Conservation (phyloP, 1,140 invertebrate species). For the Lordiphosa mommai region DNA sequence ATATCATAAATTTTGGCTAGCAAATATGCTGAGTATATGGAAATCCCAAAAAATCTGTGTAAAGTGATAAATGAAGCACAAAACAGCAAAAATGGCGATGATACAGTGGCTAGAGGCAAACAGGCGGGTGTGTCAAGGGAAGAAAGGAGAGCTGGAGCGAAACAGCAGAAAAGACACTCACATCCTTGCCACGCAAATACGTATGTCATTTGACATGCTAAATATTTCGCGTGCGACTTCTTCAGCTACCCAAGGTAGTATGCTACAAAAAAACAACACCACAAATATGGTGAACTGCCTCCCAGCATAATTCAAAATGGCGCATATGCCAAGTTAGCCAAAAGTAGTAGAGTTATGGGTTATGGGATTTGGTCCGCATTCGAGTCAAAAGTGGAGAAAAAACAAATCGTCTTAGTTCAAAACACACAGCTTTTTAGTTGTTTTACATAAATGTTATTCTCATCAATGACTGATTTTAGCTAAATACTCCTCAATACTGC, state of each 20-base stretch:
- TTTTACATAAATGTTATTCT: too few relatives aligned
- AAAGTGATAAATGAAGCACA: slow-evolving; percentile 69
- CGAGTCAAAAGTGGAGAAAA: too few relatives aligned
- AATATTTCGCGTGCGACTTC: slow-evolving; percentile 62
- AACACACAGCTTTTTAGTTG: too few relatives aligned
- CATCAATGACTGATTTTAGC: too few relatives aligned
- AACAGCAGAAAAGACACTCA: slow-evolving; percentile 26
- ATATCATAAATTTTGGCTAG: slow-evolving; percentile 49
- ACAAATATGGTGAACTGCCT: too few relatives aligned
- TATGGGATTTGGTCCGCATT: background rate
- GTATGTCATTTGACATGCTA: slow-evolving; percentile 77
- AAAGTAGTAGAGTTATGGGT: background rate
- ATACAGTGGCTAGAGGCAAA: slow-evolving; percentile 14
- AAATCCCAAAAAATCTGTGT: slow-evolving; percentile 36
- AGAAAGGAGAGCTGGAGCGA: background rate
- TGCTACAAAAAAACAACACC: slow-evolving; percentile 12
- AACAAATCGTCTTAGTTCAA: too few relatives aligned
- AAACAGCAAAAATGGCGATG: slow-evolving; percentile 64
- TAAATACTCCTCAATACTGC: too few relatives aligned
- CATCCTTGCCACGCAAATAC: slow-evolving; percentile 60
- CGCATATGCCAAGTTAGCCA: slow-evolving; percentile 21
- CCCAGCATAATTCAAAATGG: background rate
- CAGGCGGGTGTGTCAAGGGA: slow-evolving; percentile 27
- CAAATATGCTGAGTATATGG: slow-evolving; percentile 75
- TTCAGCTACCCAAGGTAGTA: slow-evolving; percentile 32